Evolutionary conservation across 1,140 invertebrate genomes (phyloP), one percentile per base, ranked within the genome.

Genomic region (Orius laevigatus): DNA sequence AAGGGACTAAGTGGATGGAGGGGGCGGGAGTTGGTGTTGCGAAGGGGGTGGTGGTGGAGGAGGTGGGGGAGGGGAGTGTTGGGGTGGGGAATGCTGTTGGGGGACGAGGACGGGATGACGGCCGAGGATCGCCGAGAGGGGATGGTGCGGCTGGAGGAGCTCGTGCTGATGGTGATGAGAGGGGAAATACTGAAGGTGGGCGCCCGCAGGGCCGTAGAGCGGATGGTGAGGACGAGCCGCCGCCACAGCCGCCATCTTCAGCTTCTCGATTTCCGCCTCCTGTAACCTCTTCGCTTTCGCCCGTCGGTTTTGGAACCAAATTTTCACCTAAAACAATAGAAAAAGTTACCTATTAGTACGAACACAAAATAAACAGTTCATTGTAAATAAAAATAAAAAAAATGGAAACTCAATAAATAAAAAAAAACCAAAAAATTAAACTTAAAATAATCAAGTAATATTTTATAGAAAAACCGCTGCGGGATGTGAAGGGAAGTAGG

Each of bases 281-380:
- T 94, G 89, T 6, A 95, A 71, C 16, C 91, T 74, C 63, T 96
- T 96, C 55, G 86, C 85, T 66, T 96, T 95, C 44, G 91, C 91
- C 36, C 91, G 69, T 5, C 91, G 74, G 65, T 96, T 96, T 77
- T 96, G 91, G 65, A 95, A 96, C 91, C 91, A 96, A 57, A 94
- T 96, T 74, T 94, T 95, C 46, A 91, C 85, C 79, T 87, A 70
- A 34, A 68, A 71, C 53, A 57, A 64, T 58, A 59, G 46, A 36
- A 36, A 12, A 20, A 48, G 11, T 25, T 18, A 16, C 2, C 33
- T 5, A 19, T 15, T n/a, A n/a, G n/a, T n/a, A 39, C 5, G 15
- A 18, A 39, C 15, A 19, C 12, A 48, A 48, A 48, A 47, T 50
- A 55, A 52, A 49, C 16, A 2, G 6, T 38, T 34, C n/a, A n/a